phyloP scores from a whole-genome alignment of 35 echinoderm and acorn worm genomes.

The Heliocidaris erythrogramma region DNA sequence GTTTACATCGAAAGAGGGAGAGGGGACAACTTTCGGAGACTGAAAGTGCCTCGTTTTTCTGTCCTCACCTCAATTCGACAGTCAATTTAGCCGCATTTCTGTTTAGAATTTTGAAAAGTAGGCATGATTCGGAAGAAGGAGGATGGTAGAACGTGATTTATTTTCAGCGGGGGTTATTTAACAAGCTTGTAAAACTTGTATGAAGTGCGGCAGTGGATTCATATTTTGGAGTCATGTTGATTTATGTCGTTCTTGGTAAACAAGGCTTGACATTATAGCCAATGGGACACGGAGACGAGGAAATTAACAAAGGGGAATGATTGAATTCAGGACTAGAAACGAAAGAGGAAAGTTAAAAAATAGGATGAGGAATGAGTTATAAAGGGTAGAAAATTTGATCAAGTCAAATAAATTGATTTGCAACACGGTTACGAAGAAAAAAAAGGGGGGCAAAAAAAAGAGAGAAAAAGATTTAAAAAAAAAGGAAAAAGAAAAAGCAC shows the following conservation, averaged over 20 bases:
- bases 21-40: slow-evolving; percentile 20
- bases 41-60: slow-evolving; percentile 44
- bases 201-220: not conserved
- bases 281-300: not conserved
- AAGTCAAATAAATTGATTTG: no score
- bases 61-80: slow-evolving; percentile 14
- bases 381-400: not conserved
- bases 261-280: not conserved
- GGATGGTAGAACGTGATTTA: slow-evolving; percentile 30
- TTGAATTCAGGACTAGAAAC: not conserved
- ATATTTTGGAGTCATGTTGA: slow-evolving; percentile 23
- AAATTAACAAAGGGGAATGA: not conserved
- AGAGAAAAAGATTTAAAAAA: no score
- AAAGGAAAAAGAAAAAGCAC: no score
- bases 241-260: slow-evolving; percentile 8
- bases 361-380: not conserved
- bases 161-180: not conserved
- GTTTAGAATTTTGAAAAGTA: not conserved
- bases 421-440: no score
- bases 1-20: slow-evolving; percentile 20
- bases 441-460: no score
- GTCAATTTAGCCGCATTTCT: slow-evolving; percentile 31
- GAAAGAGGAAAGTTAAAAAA: not conserved
- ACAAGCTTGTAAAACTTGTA: not conserved
- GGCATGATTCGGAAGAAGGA: slow-evolving; percentile 16